Percentiles rank a stretch among this genome's conserved stretches.
phyloP scores from a whole-genome alignment of 2,113 vertebrate species.

The Colistium nudipinnis region DNA sequence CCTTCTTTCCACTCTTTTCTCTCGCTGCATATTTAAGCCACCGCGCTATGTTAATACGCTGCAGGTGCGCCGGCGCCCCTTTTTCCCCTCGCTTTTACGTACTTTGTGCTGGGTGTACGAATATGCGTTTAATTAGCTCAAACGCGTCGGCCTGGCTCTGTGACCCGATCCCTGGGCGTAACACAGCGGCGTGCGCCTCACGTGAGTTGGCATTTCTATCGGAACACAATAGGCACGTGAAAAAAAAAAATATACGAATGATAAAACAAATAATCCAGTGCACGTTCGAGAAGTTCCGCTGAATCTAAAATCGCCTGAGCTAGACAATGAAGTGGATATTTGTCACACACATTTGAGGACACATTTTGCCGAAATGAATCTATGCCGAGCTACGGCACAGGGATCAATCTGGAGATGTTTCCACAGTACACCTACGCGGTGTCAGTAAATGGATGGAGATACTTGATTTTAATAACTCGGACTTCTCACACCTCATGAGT shows the following conservation, averaged over 20 bases:
- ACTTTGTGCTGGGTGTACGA: constrained; percentile 20
- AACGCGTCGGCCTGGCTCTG: constrained; percentile 35
- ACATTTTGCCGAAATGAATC: too few species aligned
- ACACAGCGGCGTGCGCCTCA: constrained; percentile 9
- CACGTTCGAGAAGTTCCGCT: background rate
- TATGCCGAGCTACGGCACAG: too few species aligned
- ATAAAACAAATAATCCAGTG: too few species aligned
- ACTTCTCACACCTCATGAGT: background rate
- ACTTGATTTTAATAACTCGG: background rate
- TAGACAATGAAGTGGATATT: background rate
- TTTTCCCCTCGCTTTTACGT: constrained; percentile 53
- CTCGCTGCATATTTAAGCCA: constrained; percentile 51
- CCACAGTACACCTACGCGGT: too few species aligned
- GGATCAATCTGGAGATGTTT: background rate
- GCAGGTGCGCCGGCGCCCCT: constrained; percentile 59
- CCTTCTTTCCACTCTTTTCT: constrained; percentile 23
- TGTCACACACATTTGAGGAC: background rate
- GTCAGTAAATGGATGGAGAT: background rate
- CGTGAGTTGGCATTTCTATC: background rate
- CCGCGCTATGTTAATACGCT: constrained; percentile 61
- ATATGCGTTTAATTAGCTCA: constrained; percentile 50
- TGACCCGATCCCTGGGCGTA: constrained; percentile 35
- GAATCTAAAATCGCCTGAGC: background rate
- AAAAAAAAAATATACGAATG: too few species aligned
- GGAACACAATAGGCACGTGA: background rate